A percentile compares a stretch with the other conserved stretches of the same genome.
Evolutionary conservation across 2,797 vertebrate species (phyloP).

Genomic region (Trachops cirrhosus): DNA sequence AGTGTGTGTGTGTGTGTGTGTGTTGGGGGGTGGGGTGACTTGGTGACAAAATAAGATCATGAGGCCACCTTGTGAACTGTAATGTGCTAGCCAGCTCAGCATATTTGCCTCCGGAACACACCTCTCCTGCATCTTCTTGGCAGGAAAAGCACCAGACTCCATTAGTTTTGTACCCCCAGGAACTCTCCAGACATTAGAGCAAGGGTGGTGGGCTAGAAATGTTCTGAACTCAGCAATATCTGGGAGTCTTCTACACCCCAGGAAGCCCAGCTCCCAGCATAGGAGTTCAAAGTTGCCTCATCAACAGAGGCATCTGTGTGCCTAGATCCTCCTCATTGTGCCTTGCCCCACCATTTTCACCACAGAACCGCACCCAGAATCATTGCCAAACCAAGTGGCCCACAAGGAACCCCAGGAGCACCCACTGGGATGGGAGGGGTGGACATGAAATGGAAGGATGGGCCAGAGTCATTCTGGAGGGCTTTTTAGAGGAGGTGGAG

Average conservation of each 20-base stretch:
- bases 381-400: background rate
- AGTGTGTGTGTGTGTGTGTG: background rate
- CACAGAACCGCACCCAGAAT: background rate
- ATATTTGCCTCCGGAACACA: background rate
- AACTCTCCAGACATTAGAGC: background rate
- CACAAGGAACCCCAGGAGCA: background rate
- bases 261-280: background rate
- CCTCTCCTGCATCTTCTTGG: background rate
- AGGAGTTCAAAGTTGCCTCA: conserved; percentile 4
- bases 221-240: background rate
- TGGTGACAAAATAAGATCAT: background rate
- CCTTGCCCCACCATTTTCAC: background rate
- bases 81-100: background rate
- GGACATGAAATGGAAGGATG: background rate
- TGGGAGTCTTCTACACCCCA: background rate
- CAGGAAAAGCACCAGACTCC: background rate
- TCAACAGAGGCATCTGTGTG: conserved; percentile 62
- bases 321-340: background rate
- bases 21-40: background rate
- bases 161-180: background rate
- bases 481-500: background rate
- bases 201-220: background rate
- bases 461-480: background rate
- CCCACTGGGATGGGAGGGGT: background rate
- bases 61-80: background rate